Base-by-base conservation (phyloP, 2,797 vertebrate species). In the Chelonia mydas region DNA sequence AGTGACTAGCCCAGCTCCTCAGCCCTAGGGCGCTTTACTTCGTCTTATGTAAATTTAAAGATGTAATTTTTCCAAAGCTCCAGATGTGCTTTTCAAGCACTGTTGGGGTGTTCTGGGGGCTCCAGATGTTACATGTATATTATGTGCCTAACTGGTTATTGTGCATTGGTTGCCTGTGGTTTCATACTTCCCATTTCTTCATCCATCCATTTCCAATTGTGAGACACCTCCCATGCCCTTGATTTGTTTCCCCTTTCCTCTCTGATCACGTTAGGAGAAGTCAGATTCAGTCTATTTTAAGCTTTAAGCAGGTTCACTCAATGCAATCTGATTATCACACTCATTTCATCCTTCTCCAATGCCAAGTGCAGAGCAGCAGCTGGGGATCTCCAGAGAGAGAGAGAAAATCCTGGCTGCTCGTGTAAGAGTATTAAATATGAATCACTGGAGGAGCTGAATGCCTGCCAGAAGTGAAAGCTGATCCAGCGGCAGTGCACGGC, bases 321-420 rank as follows among this genome's bases (percentile, higher is more conserved):
- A 27, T 86, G 80, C 53, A 95, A 87, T 82, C 49, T 85, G 72
- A 5, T 16, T 12, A 19, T 28, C n/a, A 53, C 25, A 90, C 83
- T 90, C 10, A 53, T 59, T 93, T 95, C 89, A 92, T 82, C 84
- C 77, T 80, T 55, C 74, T 91, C 23, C 45, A 61, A 74, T 90
- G 86, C 82, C 76, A 95, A 57, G 41, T 51, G 37, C 65, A 74
- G 33, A 28, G 15, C 31, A 53, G 65, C 45, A 68, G 27, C 59
- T 28, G 50, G 27, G 49, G 41, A 74, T 23, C 41, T 68, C 57
- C 68, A 72, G 77, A 23, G 19, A 54, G 51, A 53, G 68, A 28
- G 19, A 23, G 33, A 80, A 13, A 51, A 54, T 53, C 78, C 50
- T 91, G 31, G 76, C 51, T 51, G 51, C n/a, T 16, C 53, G 31